phyloP scores from a whole-genome alignment of 2,797 vertebrate species.

The Poeciliopsis turneri region DNA sequence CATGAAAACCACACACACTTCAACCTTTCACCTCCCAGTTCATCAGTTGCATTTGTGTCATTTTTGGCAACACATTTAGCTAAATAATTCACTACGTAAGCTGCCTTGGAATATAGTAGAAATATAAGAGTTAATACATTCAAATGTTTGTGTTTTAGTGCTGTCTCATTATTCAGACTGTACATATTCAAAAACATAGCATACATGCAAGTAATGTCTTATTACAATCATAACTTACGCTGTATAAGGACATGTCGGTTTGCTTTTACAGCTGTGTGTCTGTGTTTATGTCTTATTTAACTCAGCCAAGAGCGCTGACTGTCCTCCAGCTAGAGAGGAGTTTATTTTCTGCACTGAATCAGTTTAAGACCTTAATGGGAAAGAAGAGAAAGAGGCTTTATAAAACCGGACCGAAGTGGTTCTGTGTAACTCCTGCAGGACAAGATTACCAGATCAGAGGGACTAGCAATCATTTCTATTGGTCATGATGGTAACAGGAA shows the following conservation, averaged over 20 bases:
- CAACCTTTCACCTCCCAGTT: constrained; percentile 10
- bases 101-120: background rate
- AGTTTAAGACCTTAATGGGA: background rate
- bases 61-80: background rate
- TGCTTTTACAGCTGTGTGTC: background rate
- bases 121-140: background rate
- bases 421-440: background rate
- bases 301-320: background rate
- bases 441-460: background rate
- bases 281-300: background rate
- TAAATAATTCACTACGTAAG: background rate
- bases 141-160: background rate
- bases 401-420: background rate
- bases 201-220: background rate
- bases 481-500: background rate
- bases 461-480: background rate
- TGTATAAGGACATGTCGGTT: background rate
- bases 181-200: background rate
- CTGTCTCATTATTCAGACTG: background rate
- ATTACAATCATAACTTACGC: background rate
- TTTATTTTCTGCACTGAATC: background rate
- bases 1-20: background rate
- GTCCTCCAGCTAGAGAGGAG: background rate
- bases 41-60: background rate
- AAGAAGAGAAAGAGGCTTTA: background rate